These are phyloP conservation scores for Azemiops feae DNA, from an alignment of 2,113 vertebrate species.

Conservation along the genomic window DNA sequence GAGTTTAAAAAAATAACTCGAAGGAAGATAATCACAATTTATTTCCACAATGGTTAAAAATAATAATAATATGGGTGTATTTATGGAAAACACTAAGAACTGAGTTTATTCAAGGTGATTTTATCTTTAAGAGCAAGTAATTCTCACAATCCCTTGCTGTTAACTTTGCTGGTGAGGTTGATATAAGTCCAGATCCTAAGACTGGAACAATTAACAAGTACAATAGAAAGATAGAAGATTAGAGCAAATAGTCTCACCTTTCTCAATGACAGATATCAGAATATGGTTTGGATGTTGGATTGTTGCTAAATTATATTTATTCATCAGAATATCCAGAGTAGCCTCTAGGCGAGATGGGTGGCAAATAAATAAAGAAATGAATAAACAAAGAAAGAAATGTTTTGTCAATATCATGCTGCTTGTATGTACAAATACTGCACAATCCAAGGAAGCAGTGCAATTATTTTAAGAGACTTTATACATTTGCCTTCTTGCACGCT, in stretches of 20 bases:
- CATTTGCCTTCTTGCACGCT: background rate
- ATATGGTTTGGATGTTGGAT: background rate
- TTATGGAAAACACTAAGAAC: background rate
- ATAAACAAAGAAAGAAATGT: background rate
- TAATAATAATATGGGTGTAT: background rate
- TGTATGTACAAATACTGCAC: background rate
- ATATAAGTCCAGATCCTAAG: background rate
- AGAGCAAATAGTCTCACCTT: background rate
- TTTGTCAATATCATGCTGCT: background rate
- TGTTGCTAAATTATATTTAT: background rate
- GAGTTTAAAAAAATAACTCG: background rate
- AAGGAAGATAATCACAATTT: background rate
- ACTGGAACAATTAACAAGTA: background rate
- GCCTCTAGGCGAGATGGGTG: background rate
- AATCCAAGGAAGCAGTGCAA: background rate
- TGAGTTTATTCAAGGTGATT: background rate
- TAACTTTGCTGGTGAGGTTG: background rate
- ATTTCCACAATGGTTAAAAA: background rate
- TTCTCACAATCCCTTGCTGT: background rate
- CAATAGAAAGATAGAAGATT: background rate
- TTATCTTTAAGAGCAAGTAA: background rate
- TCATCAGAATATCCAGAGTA: background rate
- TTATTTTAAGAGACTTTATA: background rate
- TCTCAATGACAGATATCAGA: background rate
- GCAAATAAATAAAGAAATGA: background rate